Conservation (phyloP, 2,888 invertebrate species). For the Aricia artaxerxes region DNA sequence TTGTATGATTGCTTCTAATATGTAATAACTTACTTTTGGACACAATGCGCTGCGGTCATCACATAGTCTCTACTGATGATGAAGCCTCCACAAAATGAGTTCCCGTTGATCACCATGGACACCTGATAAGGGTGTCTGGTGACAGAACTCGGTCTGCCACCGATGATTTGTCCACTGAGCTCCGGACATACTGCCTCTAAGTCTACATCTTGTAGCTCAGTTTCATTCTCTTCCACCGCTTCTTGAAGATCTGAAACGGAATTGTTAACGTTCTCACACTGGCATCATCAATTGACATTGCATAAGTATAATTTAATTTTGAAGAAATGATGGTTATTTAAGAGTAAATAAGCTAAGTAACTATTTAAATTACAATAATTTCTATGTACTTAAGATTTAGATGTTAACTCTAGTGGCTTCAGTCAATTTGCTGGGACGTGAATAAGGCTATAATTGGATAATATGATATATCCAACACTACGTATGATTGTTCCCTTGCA, state of each 20-base stretch:
- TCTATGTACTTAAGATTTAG: not conserved
- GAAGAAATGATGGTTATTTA: not conserved
- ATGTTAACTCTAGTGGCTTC: not conserved
- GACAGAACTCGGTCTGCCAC: slow-evolving; percentile 66
- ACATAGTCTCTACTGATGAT: slow-evolving; percentile 67
- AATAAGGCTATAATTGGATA: not conserved
- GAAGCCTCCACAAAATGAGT: slow-evolving; percentile 75
- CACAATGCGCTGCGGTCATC: slow-evolving; percentile 73
- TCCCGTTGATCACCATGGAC: slow-evolving; percentile 71
- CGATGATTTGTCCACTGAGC: slow-evolving; percentile 71
- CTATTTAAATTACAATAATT: not conserved
- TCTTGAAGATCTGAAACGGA: slow-evolving; percentile 63
- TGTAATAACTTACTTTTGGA: slow-evolving; percentile 64
- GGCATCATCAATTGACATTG: not conserved
- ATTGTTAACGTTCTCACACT: not conserved
- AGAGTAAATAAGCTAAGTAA: not conserved
- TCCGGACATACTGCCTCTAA: slow-evolving; percentile 66
- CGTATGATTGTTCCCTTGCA: not conserved
- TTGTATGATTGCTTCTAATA: too few species aligned
- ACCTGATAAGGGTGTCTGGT: slow-evolving; percentile 65
- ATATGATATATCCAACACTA: not conserved
- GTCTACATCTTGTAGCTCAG: slow-evolving; percentile 54
- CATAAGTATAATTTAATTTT: not conserved
- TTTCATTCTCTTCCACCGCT: slow-evolving; percentile 46
- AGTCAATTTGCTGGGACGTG: not conserved